Conservation (phyloP, 2,797 vertebrate species). For the Catamblyrhynchus diadema region DNA sequence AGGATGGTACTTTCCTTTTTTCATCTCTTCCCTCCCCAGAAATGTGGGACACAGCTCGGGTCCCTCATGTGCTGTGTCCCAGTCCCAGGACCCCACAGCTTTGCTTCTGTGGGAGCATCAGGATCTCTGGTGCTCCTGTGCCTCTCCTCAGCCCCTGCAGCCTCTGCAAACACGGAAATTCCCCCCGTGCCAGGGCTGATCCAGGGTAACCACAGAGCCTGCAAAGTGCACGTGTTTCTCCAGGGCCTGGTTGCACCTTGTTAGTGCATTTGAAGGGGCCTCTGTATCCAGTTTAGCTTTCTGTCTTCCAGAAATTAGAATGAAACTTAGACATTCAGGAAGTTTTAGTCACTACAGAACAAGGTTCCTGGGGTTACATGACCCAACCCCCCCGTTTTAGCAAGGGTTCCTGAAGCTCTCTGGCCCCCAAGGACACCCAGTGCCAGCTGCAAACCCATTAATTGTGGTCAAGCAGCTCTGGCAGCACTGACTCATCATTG, state of each 20-base stretch:
- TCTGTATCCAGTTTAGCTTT: neutral
- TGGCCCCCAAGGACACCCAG: neutral
- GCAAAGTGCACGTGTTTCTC: neutral
- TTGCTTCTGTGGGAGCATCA: neutral
- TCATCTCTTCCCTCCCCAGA: neutral
- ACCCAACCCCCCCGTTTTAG: fast-evolving
- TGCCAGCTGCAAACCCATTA: neutral
- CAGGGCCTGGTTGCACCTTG: neutral
- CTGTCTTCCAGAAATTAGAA: conserved; percentile 7
- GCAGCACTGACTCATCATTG: neutral
- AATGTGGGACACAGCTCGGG: neutral
- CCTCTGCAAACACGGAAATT: neutral
- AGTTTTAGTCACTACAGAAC: neutral
- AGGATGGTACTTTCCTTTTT: neutral
- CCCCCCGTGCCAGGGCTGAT: fast-evolving
- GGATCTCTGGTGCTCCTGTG: fast-evolving
- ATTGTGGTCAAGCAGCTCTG: neutral
- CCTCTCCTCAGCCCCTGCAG: neutral
- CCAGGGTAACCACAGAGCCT: neutral
- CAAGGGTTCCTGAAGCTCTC: neutral
- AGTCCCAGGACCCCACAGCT: neutral
- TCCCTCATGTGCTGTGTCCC: neutral
- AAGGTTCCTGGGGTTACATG: neutral
- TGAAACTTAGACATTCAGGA: neutral
- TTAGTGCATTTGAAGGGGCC: neutral